Evolutionary conservation across 2,797 vertebrate genomes (phyloP).

Genomic region (Notoglanidium macrostoma): DNA sequence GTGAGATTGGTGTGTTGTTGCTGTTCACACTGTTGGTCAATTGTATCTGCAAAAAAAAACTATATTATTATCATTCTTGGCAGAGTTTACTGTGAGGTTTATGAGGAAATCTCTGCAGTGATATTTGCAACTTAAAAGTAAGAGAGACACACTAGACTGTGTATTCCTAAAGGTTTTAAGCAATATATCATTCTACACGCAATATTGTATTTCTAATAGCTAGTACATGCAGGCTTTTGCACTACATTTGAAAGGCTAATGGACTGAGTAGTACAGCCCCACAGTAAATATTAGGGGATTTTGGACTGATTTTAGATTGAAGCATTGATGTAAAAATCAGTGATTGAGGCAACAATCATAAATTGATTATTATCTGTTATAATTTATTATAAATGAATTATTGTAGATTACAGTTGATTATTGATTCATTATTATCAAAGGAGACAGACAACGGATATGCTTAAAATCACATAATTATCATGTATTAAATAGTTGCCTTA

Average conservation of each 20-base stretch:
- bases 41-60: not conserved
- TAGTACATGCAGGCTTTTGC: not conserved
- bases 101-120: not conserved
- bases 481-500: not conserved
- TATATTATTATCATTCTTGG: not conserved
- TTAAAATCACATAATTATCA: not conserved
- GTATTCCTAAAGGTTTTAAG: not conserved
- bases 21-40: not conserved
- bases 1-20: not conserved
- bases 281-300: not conserved
- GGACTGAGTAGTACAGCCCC: not conserved
- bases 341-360: not conserved
- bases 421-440: not conserved
- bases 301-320: not conserved
- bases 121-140: not conserved
- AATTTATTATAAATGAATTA: not conserved
- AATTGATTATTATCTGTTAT: not conserved
- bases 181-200: not conserved
- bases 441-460: not conserved
- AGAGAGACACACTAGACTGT: not conserved
- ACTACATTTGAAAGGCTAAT: not conserved
- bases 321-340: not conserved
- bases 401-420: not conserved
- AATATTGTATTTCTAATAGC: constrained; percentile 19
- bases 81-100: not conserved